A percentile compares a stretch with the other conserved stretches of the same genome.
Evolutionary conservation across 2,888 invertebrate genomes (phyloP).

Genomic region (Leptinotarsa peninsularis): DNA sequence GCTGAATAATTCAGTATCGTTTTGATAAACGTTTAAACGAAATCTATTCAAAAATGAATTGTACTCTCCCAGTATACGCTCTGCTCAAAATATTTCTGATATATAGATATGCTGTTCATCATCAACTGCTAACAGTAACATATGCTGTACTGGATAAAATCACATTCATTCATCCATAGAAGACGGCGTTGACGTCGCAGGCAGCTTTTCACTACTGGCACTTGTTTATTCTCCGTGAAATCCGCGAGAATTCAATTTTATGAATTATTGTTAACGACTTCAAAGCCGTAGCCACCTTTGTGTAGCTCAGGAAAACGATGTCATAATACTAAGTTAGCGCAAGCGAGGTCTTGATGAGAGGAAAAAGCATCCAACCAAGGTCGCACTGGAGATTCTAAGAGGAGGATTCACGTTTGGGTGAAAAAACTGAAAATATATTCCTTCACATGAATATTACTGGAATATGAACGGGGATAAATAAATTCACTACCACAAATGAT

Average conservation of each 20-base stretch:
- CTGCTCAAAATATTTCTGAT: too few relatives aligned
- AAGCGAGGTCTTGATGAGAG: not conserved
- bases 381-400: too few relatives aligned
- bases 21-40: too few relatives aligned
- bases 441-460: too few relatives aligned
- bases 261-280: slow-evolving; percentile 18
- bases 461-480: too few relatives aligned
- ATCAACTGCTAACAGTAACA: not conserved
- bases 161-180: not conserved
- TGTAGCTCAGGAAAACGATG: slow-evolving; percentile 24
- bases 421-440: too few relatives aligned
- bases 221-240: slow-evolving; percentile 11
- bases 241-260: slow-evolving; percentile 19
- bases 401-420: too few relatives aligned
- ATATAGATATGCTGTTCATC: too few relatives aligned
- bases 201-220: not conserved
- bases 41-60: too few relatives aligned
- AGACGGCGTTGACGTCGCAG: not conserved
- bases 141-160: not conserved
- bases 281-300: slow-evolving; percentile 27
- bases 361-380: not conserved
- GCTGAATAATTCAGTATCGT: too few relatives aligned
- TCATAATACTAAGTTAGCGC: slow-evolving; percentile 18
- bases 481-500: too few relatives aligned
- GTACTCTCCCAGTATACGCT: too few relatives aligned